phyloP scores from a whole-genome alignment of 2,797 vertebrate species.

The Thripadectes ignobilis region DNA sequence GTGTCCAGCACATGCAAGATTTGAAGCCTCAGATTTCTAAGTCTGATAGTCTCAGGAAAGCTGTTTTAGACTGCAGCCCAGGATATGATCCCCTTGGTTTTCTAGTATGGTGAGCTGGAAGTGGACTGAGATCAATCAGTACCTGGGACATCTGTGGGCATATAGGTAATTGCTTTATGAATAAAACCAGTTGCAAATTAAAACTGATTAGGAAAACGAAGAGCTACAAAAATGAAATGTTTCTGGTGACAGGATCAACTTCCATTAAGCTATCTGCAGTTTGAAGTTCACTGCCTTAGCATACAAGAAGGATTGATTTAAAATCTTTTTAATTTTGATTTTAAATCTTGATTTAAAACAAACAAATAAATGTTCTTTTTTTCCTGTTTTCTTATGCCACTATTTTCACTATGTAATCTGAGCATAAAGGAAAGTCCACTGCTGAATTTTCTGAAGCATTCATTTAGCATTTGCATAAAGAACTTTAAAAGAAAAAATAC shows the following conservation, averaged over 20 bases:
- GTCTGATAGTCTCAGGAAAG: neutral
- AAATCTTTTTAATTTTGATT: neutral
- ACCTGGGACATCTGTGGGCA: rapidly evolving
- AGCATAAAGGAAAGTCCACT: constrained; percentile 23
- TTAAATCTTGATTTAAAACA: constrained; percentile 63
- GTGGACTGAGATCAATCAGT: neutral
- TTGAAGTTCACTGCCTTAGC: constrained; percentile 9
- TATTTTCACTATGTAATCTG: constrained; percentile 47
- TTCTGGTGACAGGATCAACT: constrained; percentile 19
- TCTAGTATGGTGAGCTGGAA: neutral
- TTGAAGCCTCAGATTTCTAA: neutral
- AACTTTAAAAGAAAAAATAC: constrained; percentile 60
- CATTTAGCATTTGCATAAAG: constrained; percentile 45
- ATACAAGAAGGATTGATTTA: constrained; percentile 64
- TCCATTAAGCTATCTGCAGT: neutral
- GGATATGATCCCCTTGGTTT: neutral
- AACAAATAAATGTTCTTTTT: constrained; percentile 32
- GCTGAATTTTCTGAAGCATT: constrained; percentile 54
- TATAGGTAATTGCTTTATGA: neutral
- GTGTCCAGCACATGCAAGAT: rapidly evolving
- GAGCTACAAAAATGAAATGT: neutral
- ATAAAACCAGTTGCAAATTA: neutral
- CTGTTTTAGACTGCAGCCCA: neutral
- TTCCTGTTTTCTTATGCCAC: constrained; percentile 46
- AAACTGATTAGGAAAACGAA: constrained; percentile 6